Evolutionary conservation across 2,113 vertebrate genomes (phyloP).

Genomic region (Leucosticte australis): DNA sequence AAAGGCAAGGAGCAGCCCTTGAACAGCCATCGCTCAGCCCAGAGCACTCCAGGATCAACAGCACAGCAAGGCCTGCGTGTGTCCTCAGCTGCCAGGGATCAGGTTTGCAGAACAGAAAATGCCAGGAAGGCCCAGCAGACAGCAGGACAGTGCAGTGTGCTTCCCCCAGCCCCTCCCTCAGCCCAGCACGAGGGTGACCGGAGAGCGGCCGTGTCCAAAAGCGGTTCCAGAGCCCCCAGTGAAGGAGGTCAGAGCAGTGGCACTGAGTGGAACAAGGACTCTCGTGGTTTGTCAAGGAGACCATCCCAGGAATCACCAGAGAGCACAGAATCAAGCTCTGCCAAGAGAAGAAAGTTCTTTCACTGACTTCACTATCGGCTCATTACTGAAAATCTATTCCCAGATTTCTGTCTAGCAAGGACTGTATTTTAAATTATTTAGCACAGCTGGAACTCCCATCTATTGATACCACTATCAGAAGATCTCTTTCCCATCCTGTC

Average conservation of each 20-base stretch:
- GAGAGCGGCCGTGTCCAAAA: background rate
- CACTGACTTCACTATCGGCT: background rate
- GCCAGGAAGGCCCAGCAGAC: background rate
- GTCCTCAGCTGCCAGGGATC: background rate
- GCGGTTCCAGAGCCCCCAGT: background rate
- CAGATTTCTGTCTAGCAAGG: background rate
- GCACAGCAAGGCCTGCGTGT: background rate
- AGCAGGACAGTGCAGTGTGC: background rate
- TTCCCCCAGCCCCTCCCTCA: background rate
- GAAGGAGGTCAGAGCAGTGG: background rate
- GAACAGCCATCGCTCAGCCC: background rate
- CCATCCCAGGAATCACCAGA: background rate
- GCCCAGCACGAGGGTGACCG: background rate
- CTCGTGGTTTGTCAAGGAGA: background rate
- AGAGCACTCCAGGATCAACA: background rate
- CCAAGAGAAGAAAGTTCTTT: slow-evolving; percentile 61
- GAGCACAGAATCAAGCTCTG: background rate
- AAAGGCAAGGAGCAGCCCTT: background rate
- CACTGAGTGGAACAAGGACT: background rate
- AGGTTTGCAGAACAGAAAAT: background rate
- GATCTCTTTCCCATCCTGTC: background rate
- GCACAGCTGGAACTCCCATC: background rate
- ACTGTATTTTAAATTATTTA: slow-evolving; percentile 28
- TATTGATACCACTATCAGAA: background rate
- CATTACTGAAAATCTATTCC: background rate